A percentile compares a stretch with the other conserved stretches of the same genome.
These are phyloP conservation scores for Stegana nigrithorax DNA, from an alignment of 2,888 invertebrate species.

Conservation along the genomic window DNA sequence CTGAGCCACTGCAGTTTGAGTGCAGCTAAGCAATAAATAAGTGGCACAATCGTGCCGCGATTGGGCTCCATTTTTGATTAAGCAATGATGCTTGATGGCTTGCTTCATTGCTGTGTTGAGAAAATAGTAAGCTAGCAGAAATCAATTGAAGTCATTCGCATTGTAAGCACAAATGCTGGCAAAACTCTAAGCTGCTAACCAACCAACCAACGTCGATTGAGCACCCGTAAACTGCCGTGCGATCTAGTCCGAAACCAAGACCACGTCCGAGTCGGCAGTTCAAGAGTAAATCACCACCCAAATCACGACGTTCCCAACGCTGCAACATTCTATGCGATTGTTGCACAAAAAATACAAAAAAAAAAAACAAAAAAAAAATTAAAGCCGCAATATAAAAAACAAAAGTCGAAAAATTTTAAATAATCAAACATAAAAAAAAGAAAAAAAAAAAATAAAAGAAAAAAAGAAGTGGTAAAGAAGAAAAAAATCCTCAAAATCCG, in stretches of 20 bases:
- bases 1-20: too few relatives aligned
- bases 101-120: too few relatives aligned
- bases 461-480: too few relatives aligned
- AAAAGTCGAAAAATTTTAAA: too few relatives aligned
- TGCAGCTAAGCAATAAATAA: conserved; percentile 40
- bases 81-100: conserved; percentile 54
- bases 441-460: conserved; percentile 9
- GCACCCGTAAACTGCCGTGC: conserved; percentile 49
- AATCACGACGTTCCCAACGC: conserved; percentile 50
- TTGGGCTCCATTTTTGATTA: conserved; percentile 56
- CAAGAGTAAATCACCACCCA: conserved; percentile 54
- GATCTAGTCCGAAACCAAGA: too few relatives aligned
- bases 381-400: too few relatives aligned
- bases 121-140: too few relatives aligned
- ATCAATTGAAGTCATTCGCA: too few relatives aligned
- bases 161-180: conserved; percentile 19
- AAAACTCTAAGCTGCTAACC: conserved; percentile 6
- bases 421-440: conserved; percentile 25
- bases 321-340: too few relatives aligned
- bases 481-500: conserved; percentile 41
- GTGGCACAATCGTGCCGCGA: conserved; percentile 58
- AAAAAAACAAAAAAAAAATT: conserved; percentile 54
- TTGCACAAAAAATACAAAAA: too few relatives aligned
- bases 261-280: neutral
- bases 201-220: conserved; percentile 32